Evolutionary conservation across 2,113 vertebrate genomes (phyloP), one percentile per base, ranked within the genome.

Genomic region (Clinocottus analis): DNA sequence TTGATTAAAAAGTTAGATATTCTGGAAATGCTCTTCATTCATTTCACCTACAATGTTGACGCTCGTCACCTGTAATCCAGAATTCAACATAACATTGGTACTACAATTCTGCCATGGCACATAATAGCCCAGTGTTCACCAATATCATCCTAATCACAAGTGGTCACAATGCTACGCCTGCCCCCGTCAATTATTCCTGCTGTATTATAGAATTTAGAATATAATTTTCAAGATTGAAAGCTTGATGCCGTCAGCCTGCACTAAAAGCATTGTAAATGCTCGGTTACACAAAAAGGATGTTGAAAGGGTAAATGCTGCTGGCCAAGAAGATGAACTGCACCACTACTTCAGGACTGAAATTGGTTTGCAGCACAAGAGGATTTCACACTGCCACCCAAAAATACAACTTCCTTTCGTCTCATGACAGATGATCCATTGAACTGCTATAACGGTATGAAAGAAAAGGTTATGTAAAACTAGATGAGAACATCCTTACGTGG

Each of bases 171-270:
- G 74, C 74, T 66, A 19, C 5, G 11, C 81, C 87, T 35, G 62
- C 78, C 86, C 90, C 88, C 87, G 13, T 82, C 84, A 82, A 47
- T 77, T 75, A 63, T 45, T 70, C 49, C 55, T 55, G 14, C n/a
- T 45, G 7, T 45, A 4, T 10, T 41, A 13, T 33, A 27, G 2
- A 17, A 59, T 5, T 49, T 12, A 1, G 2, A 19, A 2, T 29
- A 35, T 5, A 4, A 7, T 21, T 0, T 21, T 49, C 7, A 41
- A 23, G 10, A 23, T 81, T 9, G 19, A 7, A 72, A 33, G 62
- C 19, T 10, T 72, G 33, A 9, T 51, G 68, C 84, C 69, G 60
- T 93, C 93, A 91, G 65, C 88, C 82, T 87, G 90, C 91, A 92
- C 91, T 94, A 93, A 92, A 84, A 51, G 4, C 41, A 37, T 69